These are phyloP conservation scores for Toxostoma redivivum DNA, from an alignment of 2,113 vertebrate species.

Conservation along the genomic window DNA sequence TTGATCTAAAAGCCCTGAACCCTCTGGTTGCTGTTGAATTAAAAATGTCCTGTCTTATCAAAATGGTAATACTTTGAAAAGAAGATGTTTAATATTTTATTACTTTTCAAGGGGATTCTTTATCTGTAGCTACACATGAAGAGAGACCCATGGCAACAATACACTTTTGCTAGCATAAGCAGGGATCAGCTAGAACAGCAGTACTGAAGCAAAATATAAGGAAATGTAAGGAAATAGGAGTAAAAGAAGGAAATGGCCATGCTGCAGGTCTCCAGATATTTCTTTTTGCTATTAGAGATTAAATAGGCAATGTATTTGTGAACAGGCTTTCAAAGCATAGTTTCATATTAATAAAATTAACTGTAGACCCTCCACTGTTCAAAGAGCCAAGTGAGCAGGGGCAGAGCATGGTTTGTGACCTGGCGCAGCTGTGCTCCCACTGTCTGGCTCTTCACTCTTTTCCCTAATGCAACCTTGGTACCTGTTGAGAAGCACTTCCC, in stretches of 20 bases:
- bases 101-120: neutral
- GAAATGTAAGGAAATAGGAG: neutral
- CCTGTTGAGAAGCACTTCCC: neutral
- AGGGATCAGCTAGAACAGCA: neutral
- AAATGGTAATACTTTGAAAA: neutral
- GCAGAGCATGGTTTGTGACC: neutral
- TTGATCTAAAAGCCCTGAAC: neutral
- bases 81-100: neutral
- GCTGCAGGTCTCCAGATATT: neutral
- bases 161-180: neutral
- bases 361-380: neutral
- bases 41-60: neutral
- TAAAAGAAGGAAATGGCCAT: neutral
- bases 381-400: neutral
- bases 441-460: neutral
- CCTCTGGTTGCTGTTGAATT: accelerated
- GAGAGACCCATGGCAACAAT: neutral
- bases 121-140: neutral
- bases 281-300: neutral
- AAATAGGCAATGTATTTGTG: neutral
- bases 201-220: neutral
- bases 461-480: neutral
- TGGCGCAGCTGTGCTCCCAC: accelerated
- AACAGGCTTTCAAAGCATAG: neutral
- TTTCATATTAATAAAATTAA: neutral